phyloP scores from a whole-genome alignment of 1,140 invertebrate genomes.

The Drosophila quadrilineata region DNA sequence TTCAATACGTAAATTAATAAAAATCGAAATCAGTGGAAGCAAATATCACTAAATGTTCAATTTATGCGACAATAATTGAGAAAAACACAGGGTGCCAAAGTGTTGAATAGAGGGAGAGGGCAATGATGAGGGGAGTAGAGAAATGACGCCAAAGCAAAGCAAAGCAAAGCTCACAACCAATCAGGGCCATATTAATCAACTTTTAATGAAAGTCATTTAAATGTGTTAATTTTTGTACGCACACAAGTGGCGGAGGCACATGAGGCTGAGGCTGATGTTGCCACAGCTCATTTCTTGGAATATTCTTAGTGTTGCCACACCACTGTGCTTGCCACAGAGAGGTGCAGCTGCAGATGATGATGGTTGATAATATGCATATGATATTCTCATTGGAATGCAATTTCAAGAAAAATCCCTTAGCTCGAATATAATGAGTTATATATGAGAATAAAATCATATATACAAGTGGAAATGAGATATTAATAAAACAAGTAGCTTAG shows the following conservation, averaged over 20 bases:
- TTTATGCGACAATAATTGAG: conserved; percentile 79
- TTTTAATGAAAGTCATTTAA: conserved; percentile 78
- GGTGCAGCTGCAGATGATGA: neutral
- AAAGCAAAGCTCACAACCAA: conserved; percentile 52
- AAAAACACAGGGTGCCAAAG: conserved; percentile 3
- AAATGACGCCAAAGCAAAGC: conserved; percentile 18
- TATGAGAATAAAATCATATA: too few relatives aligned
- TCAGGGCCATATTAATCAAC: conserved; percentile 79
- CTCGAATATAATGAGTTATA: too few relatives aligned
- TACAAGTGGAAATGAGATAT: too few relatives aligned
- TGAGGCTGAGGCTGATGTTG: conserved; percentile 7
- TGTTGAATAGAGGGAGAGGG: conserved; percentile 10
- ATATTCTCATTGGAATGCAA: too few relatives aligned
- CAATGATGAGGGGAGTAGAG: neutral
- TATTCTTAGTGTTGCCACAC: neutral
- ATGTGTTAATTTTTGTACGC: conserved; percentile 70
- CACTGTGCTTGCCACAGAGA: neutral
- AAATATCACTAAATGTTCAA: conserved; percentile 76
- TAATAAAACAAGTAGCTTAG: too few relatives aligned
- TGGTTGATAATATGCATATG: too few relatives aligned
- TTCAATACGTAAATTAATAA: conserved; percentile 71
- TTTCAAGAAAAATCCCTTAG: too few relatives aligned
- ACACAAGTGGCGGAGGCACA: neutral
- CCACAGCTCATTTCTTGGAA: conserved; percentile 54
- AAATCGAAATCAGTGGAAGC: conserved; percentile 70